Evolutionary conservation across 2,888 invertebrate genomes (phyloP).

Genomic region (Trichogramma evanescens): DNA sequence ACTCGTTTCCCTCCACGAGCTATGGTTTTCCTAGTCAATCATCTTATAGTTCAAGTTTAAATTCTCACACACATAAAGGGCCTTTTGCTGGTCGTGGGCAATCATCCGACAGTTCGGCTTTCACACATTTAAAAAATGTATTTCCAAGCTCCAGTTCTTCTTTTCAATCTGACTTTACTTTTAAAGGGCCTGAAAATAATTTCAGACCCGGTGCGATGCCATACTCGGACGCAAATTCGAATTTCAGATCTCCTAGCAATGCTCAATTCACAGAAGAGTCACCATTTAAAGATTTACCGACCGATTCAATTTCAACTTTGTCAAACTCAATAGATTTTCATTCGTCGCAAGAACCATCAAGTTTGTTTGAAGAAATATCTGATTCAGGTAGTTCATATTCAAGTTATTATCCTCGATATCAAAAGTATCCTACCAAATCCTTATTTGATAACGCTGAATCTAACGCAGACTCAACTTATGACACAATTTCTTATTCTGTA

Average conservation of each 20-base stretch:
- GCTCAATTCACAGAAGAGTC: constrained; percentile 7
- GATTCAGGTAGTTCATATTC: constrained; percentile 32
- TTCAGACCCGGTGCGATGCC: constrained; percentile 19
- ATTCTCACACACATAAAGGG: constrained; percentile 1
- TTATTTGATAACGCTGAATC: constrained; percentile 17
- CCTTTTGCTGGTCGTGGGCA: no score
- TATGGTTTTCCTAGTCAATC: constrained; percentile 13
- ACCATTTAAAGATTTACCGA: background rate
- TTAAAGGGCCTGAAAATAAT: constrained; percentile 8
- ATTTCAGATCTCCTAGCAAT: constrained; percentile 22
- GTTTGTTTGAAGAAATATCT: constrained; percentile 23
- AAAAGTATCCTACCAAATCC: constrained; percentile 25
- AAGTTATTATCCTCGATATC: constrained; percentile 32
- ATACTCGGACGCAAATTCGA: constrained; percentile 24
- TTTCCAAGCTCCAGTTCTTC: constrained; percentile 20
- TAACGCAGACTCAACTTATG: constrained; percentile 32
- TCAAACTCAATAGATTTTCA: constrained; percentile 26
- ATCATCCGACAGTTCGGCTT: no score
- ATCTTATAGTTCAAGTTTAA: constrained; percentile 7
- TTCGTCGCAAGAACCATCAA: constrained; percentile 24
- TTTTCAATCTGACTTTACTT: constrained; percentile 14
- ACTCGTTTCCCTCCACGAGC: constrained; percentile 16
- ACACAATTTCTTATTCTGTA: constrained; percentile 44
- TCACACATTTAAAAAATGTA: no score
- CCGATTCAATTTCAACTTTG: constrained; percentile 19